A percentile compares a stretch with the other conserved stretches of the same genome.
Evolutionary conservation across 2,888 invertebrate genomes (phyloP).

Genomic region (Cheilosia variabilis): DNA sequence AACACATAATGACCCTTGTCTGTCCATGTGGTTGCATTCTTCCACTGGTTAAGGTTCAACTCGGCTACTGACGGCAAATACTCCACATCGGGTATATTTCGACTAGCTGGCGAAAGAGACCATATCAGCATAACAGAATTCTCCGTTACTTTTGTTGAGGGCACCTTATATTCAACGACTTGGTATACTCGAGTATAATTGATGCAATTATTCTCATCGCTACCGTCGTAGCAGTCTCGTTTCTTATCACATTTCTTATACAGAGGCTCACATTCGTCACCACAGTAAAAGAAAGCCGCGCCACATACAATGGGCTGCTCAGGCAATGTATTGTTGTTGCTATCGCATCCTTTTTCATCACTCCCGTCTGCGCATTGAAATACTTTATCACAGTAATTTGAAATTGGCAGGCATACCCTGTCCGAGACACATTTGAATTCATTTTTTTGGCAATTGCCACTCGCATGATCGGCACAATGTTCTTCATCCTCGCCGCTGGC

Average conservation of each 20-base stretch:
- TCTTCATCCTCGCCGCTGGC: slow-evolving; percentile 87
- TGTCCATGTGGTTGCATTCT: slow-evolving; percentile 86
- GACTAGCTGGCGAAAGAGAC: slow-evolving; percentile 79
- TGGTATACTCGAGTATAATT: slow-evolving; percentile 83
- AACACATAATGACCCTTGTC: slow-evolving; percentile 86
- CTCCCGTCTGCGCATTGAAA: slow-evolving; percentile 85
- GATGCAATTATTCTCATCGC: slow-evolving; percentile 89
- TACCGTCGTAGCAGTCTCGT: slow-evolving; percentile 89
- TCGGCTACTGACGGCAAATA: slow-evolving; percentile 88
- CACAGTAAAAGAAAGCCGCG: slow-evolving; percentile 86
- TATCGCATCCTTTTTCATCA: slow-evolving; percentile 84
- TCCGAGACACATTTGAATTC: slow-evolving; percentile 86
- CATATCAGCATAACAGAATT: slow-evolving; percentile 88
- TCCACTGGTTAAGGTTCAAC: slow-evolving; percentile 84
- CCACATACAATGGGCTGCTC: slow-evolving; percentile 49
- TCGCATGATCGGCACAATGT: slow-evolving; percentile 81
- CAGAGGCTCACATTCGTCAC: slow-evolving; percentile 86
- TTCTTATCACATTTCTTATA: slow-evolving; percentile 87
- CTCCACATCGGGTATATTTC: slow-evolving; percentile 83
- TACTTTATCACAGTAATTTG: slow-evolving; percentile 84
- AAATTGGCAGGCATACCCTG: slow-evolving; percentile 86
- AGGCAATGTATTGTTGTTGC: slow-evolving; percentile 61
- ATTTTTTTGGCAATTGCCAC: slow-evolving; percentile 79
- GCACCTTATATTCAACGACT: slow-evolving; percentile 87
- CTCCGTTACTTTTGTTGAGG: slow-evolving; percentile 86